Base-by-base conservation (phyloP, 2,797 vertebrate genomes). In the Sebastiscus albofasciatus region DNA sequence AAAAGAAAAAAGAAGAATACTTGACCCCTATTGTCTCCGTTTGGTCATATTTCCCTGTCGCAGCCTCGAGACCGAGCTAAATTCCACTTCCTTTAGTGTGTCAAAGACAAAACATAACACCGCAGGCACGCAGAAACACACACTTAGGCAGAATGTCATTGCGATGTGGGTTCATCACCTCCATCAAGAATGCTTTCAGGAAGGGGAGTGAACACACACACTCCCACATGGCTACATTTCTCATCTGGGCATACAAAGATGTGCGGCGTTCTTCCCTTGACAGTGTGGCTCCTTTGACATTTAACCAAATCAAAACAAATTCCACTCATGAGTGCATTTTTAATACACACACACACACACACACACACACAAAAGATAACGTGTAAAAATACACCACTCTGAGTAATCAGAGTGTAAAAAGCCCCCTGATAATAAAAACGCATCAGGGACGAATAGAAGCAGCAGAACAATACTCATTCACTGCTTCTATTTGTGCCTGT, bases 231-330 rank as follows among this genome's bases (percentile, higher is more conserved):
- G 58, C 81, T 52, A 54, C 81, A 78, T 81, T 77, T 79, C 55
- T 86, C 72, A 74, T 84, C 67, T 59, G 80, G 62, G 52, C 75
- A 58, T 65, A 61, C 22, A 22, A 46, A 86, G 65, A 82, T 24
- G 71, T 82, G 76, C 26, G 12, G 60, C 20, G 12, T 31, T 84
- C 83, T 59, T 87, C 72, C 73, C 67, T 16, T 70, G 67, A 89
- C 83, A 83, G 76, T 67, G 34, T 36, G 70, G 10, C 79, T 90
- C 79, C 66, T 78, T 59, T 91, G 91, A 93, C 90, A 91, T 93
- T 94, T 90, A 84, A 80, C 24, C 42, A 54, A 85, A 86, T 86
- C 81, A 86, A 92, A 93, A 91, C 80, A 90, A 93, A 91, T 89
- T 90, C 90, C 86, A 88, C 84, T 82, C 85, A 72, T 77, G 81